Evolutionary conservation across 2,888 invertebrate genomes (phyloP).

Genomic region (Cataglyphis rosenhaueri): DNA sequence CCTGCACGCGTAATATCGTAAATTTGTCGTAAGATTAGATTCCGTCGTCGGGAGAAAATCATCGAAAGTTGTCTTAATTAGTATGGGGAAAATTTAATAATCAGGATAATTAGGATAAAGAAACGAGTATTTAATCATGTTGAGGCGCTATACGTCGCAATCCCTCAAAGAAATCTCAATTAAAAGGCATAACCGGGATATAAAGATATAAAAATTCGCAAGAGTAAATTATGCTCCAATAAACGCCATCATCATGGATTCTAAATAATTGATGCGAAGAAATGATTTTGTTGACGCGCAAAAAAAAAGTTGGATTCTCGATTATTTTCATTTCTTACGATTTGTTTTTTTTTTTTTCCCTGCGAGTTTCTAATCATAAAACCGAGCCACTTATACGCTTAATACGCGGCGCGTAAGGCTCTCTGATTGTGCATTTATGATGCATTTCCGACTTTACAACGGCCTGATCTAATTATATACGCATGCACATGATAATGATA

Average conservation of each 20-base stretch:
- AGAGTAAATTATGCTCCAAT: background rate
- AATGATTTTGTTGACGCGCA: background rate
- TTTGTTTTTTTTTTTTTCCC: background rate
- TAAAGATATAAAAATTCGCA: background rate
- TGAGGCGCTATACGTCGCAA: background rate
- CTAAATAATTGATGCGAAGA: background rate
- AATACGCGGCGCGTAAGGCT: background rate
- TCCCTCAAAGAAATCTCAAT: constrained; percentile 9
- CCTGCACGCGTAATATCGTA: constrained; percentile 23
- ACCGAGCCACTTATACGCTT: background rate
- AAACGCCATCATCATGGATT: background rate
- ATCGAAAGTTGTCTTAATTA: background rate
- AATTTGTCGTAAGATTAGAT: constrained; percentile 26
- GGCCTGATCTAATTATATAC: constrained; percentile 18
- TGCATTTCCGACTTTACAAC: background rate
- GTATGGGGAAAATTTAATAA: background rate
- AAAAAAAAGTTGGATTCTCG: background rate
- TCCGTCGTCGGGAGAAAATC: background rate
- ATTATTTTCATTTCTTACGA: background rate
- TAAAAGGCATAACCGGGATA: background rate
- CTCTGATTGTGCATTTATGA: constrained; percentile 11
- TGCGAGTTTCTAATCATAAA: constrained; percentile 27
- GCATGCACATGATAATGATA: background rate
- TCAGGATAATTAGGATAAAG: background rate
- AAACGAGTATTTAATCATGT: background rate